Evolutionary conservation across 1,140 invertebrate genomes (phyloP), one percentile per base, ranked within the genome.

Genomic region (Argopecten irradians): DNA sequence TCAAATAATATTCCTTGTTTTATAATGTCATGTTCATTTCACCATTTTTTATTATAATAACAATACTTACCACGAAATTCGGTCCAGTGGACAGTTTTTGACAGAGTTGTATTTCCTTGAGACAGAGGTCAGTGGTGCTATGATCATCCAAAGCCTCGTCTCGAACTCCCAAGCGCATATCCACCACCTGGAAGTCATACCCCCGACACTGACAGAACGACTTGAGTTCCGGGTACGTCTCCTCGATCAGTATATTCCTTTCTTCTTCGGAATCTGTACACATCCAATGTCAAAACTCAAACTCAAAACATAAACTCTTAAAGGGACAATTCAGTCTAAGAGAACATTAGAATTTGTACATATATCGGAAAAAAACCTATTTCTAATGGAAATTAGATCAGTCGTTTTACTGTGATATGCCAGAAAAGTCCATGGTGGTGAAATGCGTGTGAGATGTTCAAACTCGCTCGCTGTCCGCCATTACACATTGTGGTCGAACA

Each of bases 141-240:
- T 93, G 92, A 55, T 93, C 91, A 86, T 90, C 88, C 13, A 88
- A 89, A 33, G 89, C 89, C n/a, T 91, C 90, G 85, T 92, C 91
- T 8, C 89, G 90, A 7, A 93, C 90, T 16, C 93, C 93, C 93
- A 93, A 94, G 19, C 93, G 82, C 92, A 93, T 91, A 83, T 94
- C 93, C 33, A 93, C 91, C 34, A 93, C 85, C 88, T 93, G 90
- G 83, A 93, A 94, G 19, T 90, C 87, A 35, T 92, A 71, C 33
- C 89, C 91, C 55, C 55, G 86, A 14, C 85, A 39, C 16, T 33
- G 82, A 83, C 89, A 92, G 14, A 84, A 39, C 32, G 28, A 34
- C 35, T 90, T 85, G 19, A 93, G 85, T 34, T 88, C 88, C 16
- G 92, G 92, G 34, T 92, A 92, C 0, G 89, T 91, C n/a, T 88